Base-by-base conservation (phyloP, 2,113 vertebrate species). In the Ceyx cyanopectus region DNA sequence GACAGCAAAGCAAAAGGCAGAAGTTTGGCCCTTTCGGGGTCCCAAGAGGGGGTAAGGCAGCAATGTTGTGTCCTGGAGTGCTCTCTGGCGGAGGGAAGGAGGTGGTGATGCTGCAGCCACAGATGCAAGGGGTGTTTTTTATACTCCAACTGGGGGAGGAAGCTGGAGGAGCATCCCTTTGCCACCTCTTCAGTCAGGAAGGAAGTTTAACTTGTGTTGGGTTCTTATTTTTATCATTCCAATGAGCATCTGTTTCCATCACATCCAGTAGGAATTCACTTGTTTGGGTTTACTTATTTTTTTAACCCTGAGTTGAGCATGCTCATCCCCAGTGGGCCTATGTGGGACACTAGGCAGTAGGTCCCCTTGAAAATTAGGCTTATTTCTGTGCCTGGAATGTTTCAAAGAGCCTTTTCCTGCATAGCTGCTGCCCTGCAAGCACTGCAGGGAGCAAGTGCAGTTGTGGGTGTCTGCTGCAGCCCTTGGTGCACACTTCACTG, bases 11-110 rank as follows among this genome's bases (percentile, higher is more conserved):
- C 27, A 45, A 12, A 80, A 70, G 74, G 63, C 84, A 81, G 51
- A 63, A 78, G 51, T 70, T 79, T 66, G 81, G 67, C 69, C 61
- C 65, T 74, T 68, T 32, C 1, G 2, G 67, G 70, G 62, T 63
- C 30, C 9, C 7, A 3, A 70, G 14, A 37, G 54, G 41, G 27
- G 32, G 17, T 22, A 24, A 20, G 40, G 51, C n/a, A 4, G 72
- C 0, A 6, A 95, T 94, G 72, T 51, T 56, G 54, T 93, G 94
- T 88, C 87, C 87, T 94, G 90, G 93, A 96, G 95, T 96, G 96
- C 96, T 95, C 93, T 83, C 96, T 96, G 92, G 89, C 37, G 96
- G 92, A 96, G 82, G 87, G 91, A 95, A 85, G 82, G 88, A 79
- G 91, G 61, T 0, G 6, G 68, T 86, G 89, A 61, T 92, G 69